Evolutionary conservation across 2,113 vertebrate genomes (phyloP).

Genomic region (Orcinus orca): DNA sequence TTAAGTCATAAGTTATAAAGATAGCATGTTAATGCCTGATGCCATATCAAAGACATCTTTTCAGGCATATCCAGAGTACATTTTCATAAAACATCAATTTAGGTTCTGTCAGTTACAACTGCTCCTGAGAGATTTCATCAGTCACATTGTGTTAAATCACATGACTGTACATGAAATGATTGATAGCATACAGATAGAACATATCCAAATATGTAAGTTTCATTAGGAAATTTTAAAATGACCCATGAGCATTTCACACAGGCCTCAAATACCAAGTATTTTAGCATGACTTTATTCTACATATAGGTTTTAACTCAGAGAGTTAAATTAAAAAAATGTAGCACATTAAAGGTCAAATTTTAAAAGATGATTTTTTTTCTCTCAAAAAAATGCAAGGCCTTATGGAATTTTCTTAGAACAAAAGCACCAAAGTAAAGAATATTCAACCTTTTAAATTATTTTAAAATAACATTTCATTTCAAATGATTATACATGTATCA

Average conservation of each 20-base stretch:
- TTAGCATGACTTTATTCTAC: neutral
- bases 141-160: slow-evolving; percentile 67
- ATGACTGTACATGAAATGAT: slow-evolving; percentile 59
- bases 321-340: neutral
- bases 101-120: slow-evolving; percentile 69
- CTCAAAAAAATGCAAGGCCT: neutral
- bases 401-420: neutral
- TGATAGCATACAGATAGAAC: neutral
- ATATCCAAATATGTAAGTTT: neutral
- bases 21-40: neutral
- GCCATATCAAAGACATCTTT: slow-evolving; percentile 59
- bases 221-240: slow-evolving; percentile 33
- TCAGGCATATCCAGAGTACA: slow-evolving; percentile 59
- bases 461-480: neutral
- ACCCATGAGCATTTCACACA: neutral
- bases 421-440: neutral
- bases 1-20: slow-evolving; percentile 27
- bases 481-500: neutral
- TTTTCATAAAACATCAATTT: slow-evolving; percentile 73
- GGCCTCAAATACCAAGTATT: neutral
- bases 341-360: neutral
- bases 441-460: neutral
- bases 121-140: slow-evolving; percentile 58
- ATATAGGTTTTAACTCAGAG: neutral
- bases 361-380: neutral